phyloP scores from a whole-genome alignment of 1,140 invertebrate species.

The Cotesia typhae region DNA sequence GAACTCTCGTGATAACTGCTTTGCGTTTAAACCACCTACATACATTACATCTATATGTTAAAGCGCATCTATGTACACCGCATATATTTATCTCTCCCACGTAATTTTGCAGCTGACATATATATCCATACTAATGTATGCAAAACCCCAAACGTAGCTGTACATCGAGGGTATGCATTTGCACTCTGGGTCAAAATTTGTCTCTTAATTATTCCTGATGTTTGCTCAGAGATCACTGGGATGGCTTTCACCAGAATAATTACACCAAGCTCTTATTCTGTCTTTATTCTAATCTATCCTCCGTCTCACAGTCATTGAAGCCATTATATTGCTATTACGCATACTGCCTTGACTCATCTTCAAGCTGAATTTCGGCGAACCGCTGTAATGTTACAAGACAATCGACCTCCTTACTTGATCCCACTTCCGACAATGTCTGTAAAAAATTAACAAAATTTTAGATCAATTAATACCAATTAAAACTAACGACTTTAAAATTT shows the following conservation, averaged over 20 bases:
- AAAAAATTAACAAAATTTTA: constrained; percentile 19
- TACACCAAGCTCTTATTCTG: not conserved
- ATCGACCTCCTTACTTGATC: constrained; percentile 42
- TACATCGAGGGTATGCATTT: not conserved
- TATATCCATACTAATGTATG: not conserved
- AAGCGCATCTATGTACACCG: too few species aligned
- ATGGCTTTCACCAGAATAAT: constrained; percentile 21
- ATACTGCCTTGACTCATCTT: not conserved
- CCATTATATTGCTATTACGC: not conserved
- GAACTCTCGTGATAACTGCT: too few species aligned
- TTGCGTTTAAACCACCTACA: too few species aligned
- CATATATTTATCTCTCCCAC: not conserved
- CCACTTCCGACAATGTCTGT: constrained; percentile 42
- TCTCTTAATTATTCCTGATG: constrained; percentile 30
- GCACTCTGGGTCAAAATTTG: constrained; percentile 29
- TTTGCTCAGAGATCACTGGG: constrained; percentile 13
- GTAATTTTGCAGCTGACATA: constrained; percentile 7
- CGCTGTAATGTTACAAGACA: too few species aligned
- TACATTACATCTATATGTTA: too few species aligned
- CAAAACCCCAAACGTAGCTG: not conserved
- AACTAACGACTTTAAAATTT: not conserved
- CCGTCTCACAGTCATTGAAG: not conserved
- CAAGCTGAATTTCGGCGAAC: not conserved
- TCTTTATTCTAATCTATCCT: constrained; percentile 15
- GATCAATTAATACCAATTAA: constrained; percentile 51